These are phyloP conservation scores for Eupleurogrammus muticus DNA, from an alignment of 2,797 vertebrate species.

Conservation along the genomic window DNA sequence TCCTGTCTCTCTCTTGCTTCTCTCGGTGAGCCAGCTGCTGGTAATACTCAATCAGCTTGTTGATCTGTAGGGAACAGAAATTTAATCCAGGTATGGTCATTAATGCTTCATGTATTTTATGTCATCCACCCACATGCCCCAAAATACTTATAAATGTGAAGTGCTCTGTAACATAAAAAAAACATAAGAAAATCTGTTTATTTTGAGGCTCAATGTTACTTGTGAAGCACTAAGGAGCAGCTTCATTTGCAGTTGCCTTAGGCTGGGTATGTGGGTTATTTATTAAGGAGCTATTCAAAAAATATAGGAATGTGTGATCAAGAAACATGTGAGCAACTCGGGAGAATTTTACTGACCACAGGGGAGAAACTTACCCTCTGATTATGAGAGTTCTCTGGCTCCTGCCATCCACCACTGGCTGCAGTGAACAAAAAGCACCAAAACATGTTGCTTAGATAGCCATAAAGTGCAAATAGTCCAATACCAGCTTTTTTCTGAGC, in stretches of 20 bases:
- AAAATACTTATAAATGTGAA: background rate
- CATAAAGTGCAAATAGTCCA: background rate
- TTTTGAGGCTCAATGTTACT: background rate
- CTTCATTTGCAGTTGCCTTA: conserved; percentile 14
- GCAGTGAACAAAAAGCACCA: conserved; percentile 44
- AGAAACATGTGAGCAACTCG: conserved; percentile 68
- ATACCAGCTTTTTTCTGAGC: background rate
- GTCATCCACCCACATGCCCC: background rate
- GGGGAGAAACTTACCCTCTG: conserved; percentile 88
- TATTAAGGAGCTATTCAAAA: conserved; percentile 34
- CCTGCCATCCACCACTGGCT: conserved; percentile 99
- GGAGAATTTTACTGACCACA: conserved; percentile 28
- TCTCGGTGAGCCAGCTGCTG: conserved; percentile 98
- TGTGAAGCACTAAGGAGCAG: background rate
- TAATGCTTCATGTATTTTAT: background rate
- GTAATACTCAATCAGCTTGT: conserved; percentile 98
- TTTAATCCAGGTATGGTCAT: conserved; percentile 4
- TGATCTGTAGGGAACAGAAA: conserved; percentile 85
- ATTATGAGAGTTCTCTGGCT: conserved; percentile 94
- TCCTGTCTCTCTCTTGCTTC: conserved; percentile 96
- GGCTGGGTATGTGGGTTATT: background rate
- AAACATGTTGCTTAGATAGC: background rate
- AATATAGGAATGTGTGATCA: conserved; percentile 33
- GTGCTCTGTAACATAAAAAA: background rate
- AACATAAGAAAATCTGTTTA: background rate